Conservation (phyloP, 2,888 invertebrate species). For the Azorinus chamasolen region DNA sequence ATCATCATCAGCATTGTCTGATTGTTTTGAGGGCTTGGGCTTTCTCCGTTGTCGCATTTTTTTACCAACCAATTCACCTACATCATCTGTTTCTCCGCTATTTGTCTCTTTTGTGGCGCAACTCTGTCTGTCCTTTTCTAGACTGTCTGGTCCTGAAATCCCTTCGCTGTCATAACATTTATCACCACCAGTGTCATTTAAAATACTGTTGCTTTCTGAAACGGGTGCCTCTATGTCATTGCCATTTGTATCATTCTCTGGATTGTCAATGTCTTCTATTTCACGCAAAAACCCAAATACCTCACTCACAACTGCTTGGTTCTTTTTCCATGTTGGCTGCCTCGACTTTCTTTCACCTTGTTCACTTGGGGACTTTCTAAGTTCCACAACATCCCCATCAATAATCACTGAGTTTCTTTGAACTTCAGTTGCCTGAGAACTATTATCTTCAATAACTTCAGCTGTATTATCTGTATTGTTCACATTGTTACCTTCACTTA, state of each 20-base stretch:
- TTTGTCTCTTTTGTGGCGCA: no score
- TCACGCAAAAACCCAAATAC: constrained; percentile 65
- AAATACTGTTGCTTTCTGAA: no score
- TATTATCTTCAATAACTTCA: background rate
- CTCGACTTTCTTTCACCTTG: constrained; percentile 3
- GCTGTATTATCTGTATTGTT: constrained; percentile 2
- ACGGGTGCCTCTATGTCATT: background rate
- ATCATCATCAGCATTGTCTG: constrained; percentile 64
- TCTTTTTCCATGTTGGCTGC: constrained; percentile 47
- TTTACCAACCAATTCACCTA: constrained; percentile 8
- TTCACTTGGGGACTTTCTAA: constrained; percentile 31
- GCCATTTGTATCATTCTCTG: background rate
- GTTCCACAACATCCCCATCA: constrained; percentile 48
- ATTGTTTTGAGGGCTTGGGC: constrained; percentile 11
- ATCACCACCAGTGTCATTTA: no score
- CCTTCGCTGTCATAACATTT: no score
- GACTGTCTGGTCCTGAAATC: no score
- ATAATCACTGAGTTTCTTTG: constrained; percentile 31
- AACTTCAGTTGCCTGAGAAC: background rate
- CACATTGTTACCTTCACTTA: constrained; percentile 9
- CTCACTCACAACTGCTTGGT: constrained; percentile 66
- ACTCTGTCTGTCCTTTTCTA: no score
- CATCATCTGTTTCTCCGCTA: no score
- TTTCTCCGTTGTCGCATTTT: constrained; percentile 10
- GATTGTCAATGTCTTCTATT: constrained; percentile 18